phyloP scores from a whole-genome alignment of 2,113 vertebrate species.

The Takifugu bimaculatus region DNA sequence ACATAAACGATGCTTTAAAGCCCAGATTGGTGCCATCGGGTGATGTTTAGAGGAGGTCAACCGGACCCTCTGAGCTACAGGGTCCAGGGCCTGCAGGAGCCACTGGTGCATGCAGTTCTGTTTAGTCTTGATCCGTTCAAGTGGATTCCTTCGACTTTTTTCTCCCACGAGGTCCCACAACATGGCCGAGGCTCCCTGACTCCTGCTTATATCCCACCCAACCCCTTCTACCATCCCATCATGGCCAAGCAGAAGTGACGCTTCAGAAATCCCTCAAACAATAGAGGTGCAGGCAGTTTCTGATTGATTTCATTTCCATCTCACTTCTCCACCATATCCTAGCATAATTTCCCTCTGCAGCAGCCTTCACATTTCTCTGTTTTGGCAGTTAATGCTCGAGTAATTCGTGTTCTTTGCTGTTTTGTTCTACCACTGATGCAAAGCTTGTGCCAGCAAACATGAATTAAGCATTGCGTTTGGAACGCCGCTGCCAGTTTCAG shows the following conservation, averaged over 20 bases:
- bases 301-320: too few species aligned
- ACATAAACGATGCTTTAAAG: conserved; percentile 11
- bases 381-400: not conserved
- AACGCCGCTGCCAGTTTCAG: conserved; percentile 3
- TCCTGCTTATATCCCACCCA: conserved; percentile 33
- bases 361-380: not conserved
- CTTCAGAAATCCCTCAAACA: too few species aligned
- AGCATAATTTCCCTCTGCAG: not conserved
- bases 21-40: not conserved
- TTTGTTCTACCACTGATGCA: conserved; percentile 11
- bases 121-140: conserved; percentile 20
- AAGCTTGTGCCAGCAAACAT: not conserved
- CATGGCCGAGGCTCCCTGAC: conserved; percentile 53
- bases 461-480: conserved; percentile 3
- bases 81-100: not conserved
- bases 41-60: conserved; percentile 5
- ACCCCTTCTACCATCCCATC: not conserved
- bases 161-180: conserved; percentile 37
- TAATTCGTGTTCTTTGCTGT: conserved; percentile 2
- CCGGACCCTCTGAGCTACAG: conserved; percentile 14
- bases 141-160: conserved; percentile 14
- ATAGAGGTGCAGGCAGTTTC: too few species aligned
- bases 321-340: conserved; percentile 14
- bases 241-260: too few species aligned
- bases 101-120: not conserved